Percentiles rank a stretch among this genome's conserved stretches.
Evolutionary conservation across 2,888 invertebrate genomes (phyloP).

Genomic region (Plusia festucae): DNA sequence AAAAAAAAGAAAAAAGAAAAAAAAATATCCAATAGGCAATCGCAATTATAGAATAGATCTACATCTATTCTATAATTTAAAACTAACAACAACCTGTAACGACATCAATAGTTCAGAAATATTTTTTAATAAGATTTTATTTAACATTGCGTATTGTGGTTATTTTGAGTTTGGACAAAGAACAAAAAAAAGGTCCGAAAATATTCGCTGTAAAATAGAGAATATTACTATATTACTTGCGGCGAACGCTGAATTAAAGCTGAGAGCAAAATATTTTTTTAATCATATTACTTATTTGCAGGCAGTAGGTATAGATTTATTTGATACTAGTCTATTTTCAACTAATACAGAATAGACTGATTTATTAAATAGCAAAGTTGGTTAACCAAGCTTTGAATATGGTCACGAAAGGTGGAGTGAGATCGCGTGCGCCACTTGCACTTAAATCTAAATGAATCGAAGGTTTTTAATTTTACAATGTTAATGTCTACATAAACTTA

Average conservation of each 20-base stretch:
- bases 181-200: no score
- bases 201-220: no score
- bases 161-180: no score
- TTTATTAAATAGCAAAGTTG: slow-evolving; percentile 43
- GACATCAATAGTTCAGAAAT: no score
- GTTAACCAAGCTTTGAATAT: slow-evolving; percentile 29
- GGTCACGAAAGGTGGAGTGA: slow-evolving; percentile 44
- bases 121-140: no score
- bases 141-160: no score
- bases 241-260: slow-evolving; percentile 10
- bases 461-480: slow-evolving; percentile 17
- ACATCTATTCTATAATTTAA: no score
- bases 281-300: slow-evolving; percentile 10
- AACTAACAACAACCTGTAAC: no score
- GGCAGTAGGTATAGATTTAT: slow-evolving; percentile 25
- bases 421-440: slow-evolving; percentile 46
- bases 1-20: no score
- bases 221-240: no score
- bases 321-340: slow-evolving; percentile 36
- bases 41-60: no score
- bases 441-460: slow-evolving; percentile 28
- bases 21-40: no score
- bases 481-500: slow-evolving; percentile 2
- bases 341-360: slow-evolving; percentile 24
- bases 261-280: slow-evolving; percentile 14